A percentile compares a stretch with the other conserved stretches of the same genome.
phyloP scores from a whole-genome alignment of 2,888 invertebrate genomes.

The Galeruca laticollis region DNA sequence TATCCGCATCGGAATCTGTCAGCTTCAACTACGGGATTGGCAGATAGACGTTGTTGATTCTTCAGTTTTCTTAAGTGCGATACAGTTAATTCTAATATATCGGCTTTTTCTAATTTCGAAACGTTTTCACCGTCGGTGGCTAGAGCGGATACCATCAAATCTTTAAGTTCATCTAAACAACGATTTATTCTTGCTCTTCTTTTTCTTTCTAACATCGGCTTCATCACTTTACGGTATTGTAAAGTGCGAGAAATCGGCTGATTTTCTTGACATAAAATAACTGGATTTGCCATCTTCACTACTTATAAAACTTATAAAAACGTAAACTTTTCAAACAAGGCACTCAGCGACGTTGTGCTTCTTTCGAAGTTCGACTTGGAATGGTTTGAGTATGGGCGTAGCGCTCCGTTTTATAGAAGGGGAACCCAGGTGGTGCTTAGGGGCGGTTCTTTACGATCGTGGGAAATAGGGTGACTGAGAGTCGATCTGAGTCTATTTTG shows the following conservation, averaged over 20 bases:
- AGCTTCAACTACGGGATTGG: conserved; percentile 78
- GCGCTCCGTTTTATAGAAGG: conserved; percentile 71
- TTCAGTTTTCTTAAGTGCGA: conserved; percentile 86
- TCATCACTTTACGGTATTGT: conserved; percentile 95
- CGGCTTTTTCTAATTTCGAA: conserved; percentile 88
- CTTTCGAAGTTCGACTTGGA: conserved; percentile 64
- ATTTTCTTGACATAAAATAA: conserved; percentile 56
- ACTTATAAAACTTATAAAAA: conserved; percentile 55
- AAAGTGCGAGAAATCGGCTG: conserved; percentile 85
- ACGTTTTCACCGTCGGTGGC: conserved; percentile 91
- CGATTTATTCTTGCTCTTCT: conserved; percentile 90
- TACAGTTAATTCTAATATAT: conserved; percentile 88
- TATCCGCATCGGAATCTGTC: conserved; percentile 89
- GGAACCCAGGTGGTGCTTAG: conserved; percentile 53
- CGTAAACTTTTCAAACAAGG: conserved; percentile 27
- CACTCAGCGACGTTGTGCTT: conserved; percentile 50
- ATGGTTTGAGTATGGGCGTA: conserved; percentile 66
- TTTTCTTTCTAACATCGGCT: conserved; percentile 90
- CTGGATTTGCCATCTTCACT: conserved; percentile 44
- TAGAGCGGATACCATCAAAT: conserved; percentile 87
- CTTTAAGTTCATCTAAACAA: conserved; percentile 90
- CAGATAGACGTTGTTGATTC: conserved; percentile 79
- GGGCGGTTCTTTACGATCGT: conserved; percentile 48
- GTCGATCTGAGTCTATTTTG: conserved; percentile 34
- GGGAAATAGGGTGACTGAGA: conserved; percentile 45